Evolutionary conservation across 53 echinoderm and acorn worm genomes (phyloP), one percentile per base, ranked within the genome.

Genomic region (Actinopyga echinites): DNA sequence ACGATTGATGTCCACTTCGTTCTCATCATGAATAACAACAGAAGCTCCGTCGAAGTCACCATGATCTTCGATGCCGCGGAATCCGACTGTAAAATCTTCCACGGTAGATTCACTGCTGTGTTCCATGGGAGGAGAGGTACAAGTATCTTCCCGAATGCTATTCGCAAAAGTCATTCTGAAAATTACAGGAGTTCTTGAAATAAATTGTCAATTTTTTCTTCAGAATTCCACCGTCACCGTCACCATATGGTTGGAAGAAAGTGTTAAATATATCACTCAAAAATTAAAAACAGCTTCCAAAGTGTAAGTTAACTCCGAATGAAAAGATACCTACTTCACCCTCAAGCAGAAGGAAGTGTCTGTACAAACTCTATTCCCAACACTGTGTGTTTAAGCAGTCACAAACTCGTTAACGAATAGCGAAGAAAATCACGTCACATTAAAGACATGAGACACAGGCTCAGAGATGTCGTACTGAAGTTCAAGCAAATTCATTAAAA

Each of bases 151-250:
- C 11, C 6, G 22, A 68, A 38, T n/a, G 34, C 32, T 38, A 36
- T 38, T 68, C 5, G 68, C 34, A 68, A 68, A 68, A 32, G 68
- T 68, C 68, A 68, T 68, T 15, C 17, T 49, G 49, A 49, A 49
- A 30, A 68, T 19, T 68, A 6, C 40, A 30, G 35, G 35, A n/a
- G 9, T 32, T 19, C 22, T 3, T 4, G 31, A 63, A 63, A 30
- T 63, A 63, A 11, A 25, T 60, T 29, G 9, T 21, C 29, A 20
- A 19, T 60, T 17, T 60, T 60, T 60, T 60, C 0, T 21, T 63
- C 63, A 31, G 31, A 13, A 63, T 13, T 20, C 63, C 31, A 30
- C 29, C 11, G 3, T 24, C 15, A 15, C 28, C 28, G 60, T 15
- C n/a, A 68, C 68, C 7, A 15, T 17, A 17, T 17, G 15, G 17